These are phyloP conservation scores for Axis porcinus DNA, from an alignment of 2,113 vertebrate species.

Conservation along the genomic window DNA sequence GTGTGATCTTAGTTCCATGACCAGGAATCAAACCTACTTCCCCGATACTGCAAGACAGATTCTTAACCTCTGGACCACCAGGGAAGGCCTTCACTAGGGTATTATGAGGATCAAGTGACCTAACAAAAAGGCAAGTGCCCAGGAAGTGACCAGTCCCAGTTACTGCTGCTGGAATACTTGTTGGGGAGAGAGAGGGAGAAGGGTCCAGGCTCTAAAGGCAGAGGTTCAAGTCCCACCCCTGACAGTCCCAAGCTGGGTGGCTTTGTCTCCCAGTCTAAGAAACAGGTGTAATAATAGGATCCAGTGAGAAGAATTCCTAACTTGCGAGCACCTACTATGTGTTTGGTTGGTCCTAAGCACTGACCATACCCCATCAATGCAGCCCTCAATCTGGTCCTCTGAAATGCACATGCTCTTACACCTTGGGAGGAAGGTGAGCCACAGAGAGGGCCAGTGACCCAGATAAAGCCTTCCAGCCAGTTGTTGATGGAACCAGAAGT, in stretches of 20 bases:
- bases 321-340: neutral
- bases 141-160: rapidly evolving
- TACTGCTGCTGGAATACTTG: rapidly evolving
- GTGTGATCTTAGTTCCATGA: neutral
- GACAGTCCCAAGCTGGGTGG: rapidly evolving
- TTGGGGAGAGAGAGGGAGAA: rapidly evolving
- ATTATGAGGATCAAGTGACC: rapidly evolving
- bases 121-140: neutral
- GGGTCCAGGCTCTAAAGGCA: neutral
- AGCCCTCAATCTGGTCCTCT: neutral
- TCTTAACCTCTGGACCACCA: neutral
- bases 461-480: neutral
- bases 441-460: neutral
- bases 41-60: neutral
- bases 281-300: rapidly evolving
- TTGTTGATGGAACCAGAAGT: neutral
- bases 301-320: neutral
- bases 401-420: neutral
- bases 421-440: no score
- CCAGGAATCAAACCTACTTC: neutral
- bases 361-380: neutral
- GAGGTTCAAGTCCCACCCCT: neutral
- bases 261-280: neutral
- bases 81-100: neutral
- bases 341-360: neutral